phyloP scores from a whole-genome alignment of 2,797 vertebrate genomes.

The Podarcis lilfordi region DNA sequence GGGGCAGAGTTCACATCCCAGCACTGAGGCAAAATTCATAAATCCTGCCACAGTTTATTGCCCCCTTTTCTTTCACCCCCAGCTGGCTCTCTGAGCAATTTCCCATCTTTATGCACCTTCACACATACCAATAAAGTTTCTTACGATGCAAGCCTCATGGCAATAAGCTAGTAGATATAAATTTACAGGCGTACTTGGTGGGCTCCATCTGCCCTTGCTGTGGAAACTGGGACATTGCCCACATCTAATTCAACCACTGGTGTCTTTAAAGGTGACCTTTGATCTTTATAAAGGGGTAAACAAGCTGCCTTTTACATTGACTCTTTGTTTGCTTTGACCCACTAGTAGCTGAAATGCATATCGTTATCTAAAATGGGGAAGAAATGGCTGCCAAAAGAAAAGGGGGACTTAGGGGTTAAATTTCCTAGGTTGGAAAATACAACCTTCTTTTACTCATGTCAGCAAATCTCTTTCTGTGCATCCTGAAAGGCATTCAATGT shows the following conservation, averaged over 20 bases:
- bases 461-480: constrained; percentile 25
- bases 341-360: constrained; percentile 21
- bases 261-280: constrained; percentile 21
- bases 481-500: constrained; percentile 27
- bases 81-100: neutral
- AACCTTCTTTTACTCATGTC: constrained; percentile 38
- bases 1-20: too few relatives aligned
- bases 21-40: neutral
- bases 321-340: constrained; percentile 14
- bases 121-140: neutral
- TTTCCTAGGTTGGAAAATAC: constrained; percentile 36
- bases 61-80: neutral
- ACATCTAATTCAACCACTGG: constrained; percentile 18
- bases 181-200: neutral
- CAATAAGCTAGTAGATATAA: neutral
- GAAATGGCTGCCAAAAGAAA: neutral
- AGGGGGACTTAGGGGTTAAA: constrained; percentile 13
- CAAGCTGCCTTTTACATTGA: neutral
- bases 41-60: constrained; percentile 3
- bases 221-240: neutral
- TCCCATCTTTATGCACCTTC: neutral
- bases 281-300: neutral
- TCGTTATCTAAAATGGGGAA: neutral
- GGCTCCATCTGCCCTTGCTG: neutral
- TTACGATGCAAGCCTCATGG: neutral